A percentile compares a stretch with the other conserved stretches of the same genome.
Conservation (phyloP, 1,140 invertebrate genomes). For the Drosophila rufa region DNA sequence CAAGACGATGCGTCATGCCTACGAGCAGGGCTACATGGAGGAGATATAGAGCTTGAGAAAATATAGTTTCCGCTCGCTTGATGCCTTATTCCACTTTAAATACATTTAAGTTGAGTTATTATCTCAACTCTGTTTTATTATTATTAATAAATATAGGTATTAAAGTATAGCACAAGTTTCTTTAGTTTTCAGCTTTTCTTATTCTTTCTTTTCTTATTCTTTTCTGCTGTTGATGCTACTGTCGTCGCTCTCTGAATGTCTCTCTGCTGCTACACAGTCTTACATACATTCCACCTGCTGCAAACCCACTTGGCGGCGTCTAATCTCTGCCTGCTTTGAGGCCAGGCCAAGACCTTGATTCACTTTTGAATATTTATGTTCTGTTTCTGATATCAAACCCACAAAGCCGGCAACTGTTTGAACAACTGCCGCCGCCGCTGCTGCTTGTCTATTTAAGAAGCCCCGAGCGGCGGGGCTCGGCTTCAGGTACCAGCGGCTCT, state of each 20-base stretch:
- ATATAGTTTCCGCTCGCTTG: neutral
- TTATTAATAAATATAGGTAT: no score
- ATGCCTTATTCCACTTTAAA: conserved; percentile 9
- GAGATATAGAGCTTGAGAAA: conserved; percentile 39
- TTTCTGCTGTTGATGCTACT: no score
- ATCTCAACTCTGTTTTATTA: no score
- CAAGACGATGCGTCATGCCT: conserved; percentile 58
- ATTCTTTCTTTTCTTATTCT: no score
- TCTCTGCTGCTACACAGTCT: no score
- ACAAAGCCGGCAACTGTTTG: conserved; percentile 41
- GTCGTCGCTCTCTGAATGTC: no score
- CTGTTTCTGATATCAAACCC: conserved; percentile 5
- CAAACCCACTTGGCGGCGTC: neutral
- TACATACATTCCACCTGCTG: neutral
- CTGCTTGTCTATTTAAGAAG: conserved; percentile 45
- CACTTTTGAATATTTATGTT: conserved; percentile 62
- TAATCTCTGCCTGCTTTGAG: neutral
- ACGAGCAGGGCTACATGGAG: conserved; percentile 79
- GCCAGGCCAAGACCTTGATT: conserved; percentile 52
- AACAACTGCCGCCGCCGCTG: conserved; percentile 34
- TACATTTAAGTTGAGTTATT: neutral
- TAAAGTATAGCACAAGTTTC: no score
- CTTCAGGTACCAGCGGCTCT: neutral
- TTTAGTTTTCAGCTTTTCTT: no score
- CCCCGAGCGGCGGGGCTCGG: neutral